phyloP scores from a whole-genome alignment of 2,888 invertebrate species.

The Frankliniella fusca region DNA sequence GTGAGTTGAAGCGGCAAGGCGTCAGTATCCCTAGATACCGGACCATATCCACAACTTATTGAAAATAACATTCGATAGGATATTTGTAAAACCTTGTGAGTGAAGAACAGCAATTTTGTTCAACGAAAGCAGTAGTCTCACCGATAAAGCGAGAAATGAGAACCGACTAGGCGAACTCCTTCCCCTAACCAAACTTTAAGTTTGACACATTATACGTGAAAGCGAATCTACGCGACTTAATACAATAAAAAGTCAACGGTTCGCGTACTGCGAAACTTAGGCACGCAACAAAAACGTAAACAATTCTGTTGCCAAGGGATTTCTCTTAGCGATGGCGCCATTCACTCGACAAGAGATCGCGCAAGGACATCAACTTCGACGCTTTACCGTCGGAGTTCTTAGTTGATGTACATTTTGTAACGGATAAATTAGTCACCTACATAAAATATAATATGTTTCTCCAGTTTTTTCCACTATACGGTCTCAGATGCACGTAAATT shows the following conservation, averaged over 20 bases:
- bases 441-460: no score
- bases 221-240: not conserved
- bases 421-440: no score
- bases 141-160: not conserved
- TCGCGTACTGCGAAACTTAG: not conserved
- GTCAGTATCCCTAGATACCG: not conserved
- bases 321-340: not conserved
- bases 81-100: no score
- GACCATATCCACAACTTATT: no score
- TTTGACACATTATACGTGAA: not conserved
- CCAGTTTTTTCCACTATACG: no score
- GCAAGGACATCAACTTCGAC: not conserved
- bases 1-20: not conserved
- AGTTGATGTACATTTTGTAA: no score
- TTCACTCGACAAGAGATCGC: not conserved
- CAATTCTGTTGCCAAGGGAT: not conserved
- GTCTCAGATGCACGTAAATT: not conserved
- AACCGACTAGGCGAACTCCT: not conserved
- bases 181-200: not conserved
- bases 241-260: not conserved
- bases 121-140: no score
- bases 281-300: not conserved
- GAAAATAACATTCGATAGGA: no score
- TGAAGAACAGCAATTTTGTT: no score
- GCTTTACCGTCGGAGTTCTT: no score